Conservation (phyloP, 2,797 vertebrate species). For the Mionectes olivaceus region DNA sequence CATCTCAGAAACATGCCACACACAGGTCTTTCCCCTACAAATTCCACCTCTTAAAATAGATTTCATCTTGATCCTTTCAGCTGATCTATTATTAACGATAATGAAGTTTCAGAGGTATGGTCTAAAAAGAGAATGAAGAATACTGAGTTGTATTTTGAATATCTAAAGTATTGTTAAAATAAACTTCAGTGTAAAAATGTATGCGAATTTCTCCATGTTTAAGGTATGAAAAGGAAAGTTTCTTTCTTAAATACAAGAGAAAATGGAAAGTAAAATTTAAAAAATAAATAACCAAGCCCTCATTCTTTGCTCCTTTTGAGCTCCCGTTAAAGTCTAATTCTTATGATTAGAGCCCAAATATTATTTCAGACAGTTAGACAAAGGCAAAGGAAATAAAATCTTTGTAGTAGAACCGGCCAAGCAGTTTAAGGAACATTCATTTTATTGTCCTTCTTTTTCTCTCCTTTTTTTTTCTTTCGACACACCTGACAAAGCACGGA, state of each 20-base stretch:
- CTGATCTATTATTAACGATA: constrained; percentile 54
- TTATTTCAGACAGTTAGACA: background rate
- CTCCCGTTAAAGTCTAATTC: background rate
- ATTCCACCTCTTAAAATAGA: constrained; percentile 54
- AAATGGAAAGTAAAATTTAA: background rate
- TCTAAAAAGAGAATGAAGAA: background rate
- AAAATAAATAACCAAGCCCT: background rate
- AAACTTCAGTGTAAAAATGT: background rate
- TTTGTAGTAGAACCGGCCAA: background rate
- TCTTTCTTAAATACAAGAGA: background rate
- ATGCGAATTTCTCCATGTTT: background rate
- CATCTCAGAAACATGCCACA: background rate
- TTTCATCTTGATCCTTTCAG: constrained; percentile 42
- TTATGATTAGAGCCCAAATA: background rate
- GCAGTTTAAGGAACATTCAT: background rate
- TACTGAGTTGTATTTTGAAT: background rate
- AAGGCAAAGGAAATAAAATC: background rate
- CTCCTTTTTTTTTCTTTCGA: background rate
- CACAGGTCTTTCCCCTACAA: constrained; percentile 4
- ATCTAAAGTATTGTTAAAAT: background rate
- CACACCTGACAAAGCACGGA: constrained; percentile 52
- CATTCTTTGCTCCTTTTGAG: background rate
- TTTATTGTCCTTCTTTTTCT: background rate
- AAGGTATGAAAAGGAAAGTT: background rate
- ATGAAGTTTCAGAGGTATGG: background rate